Conservation (phyloP, 2,888 invertebrate genomes). For the Coenonympha arcania region DNA sequence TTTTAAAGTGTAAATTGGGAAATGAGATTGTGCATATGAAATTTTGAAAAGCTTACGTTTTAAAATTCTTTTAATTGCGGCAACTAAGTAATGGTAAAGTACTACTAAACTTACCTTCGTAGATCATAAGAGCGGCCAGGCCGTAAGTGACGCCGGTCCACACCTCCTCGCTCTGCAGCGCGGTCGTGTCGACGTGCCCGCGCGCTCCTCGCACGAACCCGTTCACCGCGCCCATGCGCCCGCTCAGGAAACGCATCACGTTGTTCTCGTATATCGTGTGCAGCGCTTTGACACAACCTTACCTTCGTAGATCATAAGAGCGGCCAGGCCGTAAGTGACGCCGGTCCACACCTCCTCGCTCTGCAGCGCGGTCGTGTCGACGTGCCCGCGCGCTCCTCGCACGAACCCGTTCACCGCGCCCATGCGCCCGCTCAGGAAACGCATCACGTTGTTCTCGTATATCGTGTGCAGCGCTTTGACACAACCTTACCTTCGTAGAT, state of each 20-base stretch:
- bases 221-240: conserved; percentile 92
- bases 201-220: conserved; percentile 78
- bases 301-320: conserved; percentile 88
- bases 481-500: conserved; percentile 78
- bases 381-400: conserved; percentile 69
- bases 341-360: conserved; percentile 96
- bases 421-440: conserved; percentile 84
- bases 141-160: conserved; percentile 95
- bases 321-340: conserved; percentile 87
- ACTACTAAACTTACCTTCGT: conserved; percentile 77
- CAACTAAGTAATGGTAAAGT: no score
- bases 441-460: no score
- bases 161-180: conserved; percentile 91
- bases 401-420: conserved; percentile 94
- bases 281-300: conserved; percentile 37
- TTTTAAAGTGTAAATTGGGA: no score
- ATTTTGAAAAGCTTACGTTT: no score
- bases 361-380: conserved; percentile 84
- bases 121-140: conserved; percentile 87
- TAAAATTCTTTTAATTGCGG: no score
- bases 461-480: no score
- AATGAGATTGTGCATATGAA: no score
- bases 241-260: no score
- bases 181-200: conserved; percentile 79
- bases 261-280: no score